Evolutionary conservation across 2,888 invertebrate species (phyloP).

Genomic region (Spisula solida): DNA sequence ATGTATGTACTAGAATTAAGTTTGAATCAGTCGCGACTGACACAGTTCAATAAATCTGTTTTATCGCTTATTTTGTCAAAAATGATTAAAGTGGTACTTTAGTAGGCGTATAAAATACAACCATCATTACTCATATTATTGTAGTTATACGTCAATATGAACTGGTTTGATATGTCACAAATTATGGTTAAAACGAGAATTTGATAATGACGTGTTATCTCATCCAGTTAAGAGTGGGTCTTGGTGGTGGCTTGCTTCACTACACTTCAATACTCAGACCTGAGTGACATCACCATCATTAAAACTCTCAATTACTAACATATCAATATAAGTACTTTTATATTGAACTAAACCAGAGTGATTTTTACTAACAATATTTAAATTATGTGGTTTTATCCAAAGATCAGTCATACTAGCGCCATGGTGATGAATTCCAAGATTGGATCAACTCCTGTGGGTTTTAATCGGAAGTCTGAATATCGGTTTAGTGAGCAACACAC

Average conservation of each 20-base stretch:
- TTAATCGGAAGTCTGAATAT: neutral
- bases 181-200: neutral
- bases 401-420: neutral
- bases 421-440: constrained; percentile 7
- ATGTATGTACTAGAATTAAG: too few species aligned
- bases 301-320: neutral
- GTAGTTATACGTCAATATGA: neutral
- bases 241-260: neutral
- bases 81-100: neutral
- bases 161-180: neutral
- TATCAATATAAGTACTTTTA: neutral
- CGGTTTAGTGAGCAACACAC: neutral
- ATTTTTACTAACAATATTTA: neutral
- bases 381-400: constrained; percentile 32
- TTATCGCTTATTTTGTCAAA: neutral
- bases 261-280: neutral
- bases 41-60: constrained; percentile 6
- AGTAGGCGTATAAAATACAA: neutral
- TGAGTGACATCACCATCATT: neutral
- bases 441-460: neutral
- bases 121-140: neutral
- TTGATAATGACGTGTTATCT: neutral
- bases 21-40: neutral
- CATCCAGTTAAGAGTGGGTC: neutral
- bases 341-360: neutral